Evolutionary conservation across 2,113 vertebrate species (phyloP).

Genomic region (Poeciliopsis turrubarensis): DNA sequence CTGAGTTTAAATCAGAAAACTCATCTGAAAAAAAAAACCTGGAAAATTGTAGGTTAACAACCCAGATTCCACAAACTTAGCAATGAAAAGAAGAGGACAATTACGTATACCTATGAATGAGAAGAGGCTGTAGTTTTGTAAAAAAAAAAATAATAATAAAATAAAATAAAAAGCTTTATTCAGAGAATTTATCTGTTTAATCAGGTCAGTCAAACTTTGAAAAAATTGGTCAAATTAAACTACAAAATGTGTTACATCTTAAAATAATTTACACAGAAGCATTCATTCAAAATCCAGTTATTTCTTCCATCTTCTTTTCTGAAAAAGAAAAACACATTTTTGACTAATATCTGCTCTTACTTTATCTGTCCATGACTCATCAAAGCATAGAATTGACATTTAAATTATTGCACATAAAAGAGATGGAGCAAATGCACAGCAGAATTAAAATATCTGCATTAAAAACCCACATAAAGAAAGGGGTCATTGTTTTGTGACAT

Average conservation of each 20-base stretch:
- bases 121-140: no score
- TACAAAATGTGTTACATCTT: no score
- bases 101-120: no score
- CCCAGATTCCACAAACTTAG: no score
- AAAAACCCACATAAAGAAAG: conserved; percentile 9
- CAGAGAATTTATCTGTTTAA: no score
- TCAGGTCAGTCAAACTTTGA: neutral
- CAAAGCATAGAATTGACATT: neutral
- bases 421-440: neutral
- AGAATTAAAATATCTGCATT: conserved; percentile 8
- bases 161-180: no score
- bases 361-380: neutral
- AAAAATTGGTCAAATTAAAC: neutral
- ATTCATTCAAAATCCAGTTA: neutral
- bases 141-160: no score
- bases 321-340: neutral
- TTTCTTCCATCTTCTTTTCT: neutral
- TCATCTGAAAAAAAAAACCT: no score
- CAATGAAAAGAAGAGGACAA: no score
- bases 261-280: no score
- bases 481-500: conserved; percentile 13
- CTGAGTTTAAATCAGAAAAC: no score
- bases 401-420: conserved; percentile 6
- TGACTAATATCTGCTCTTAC: neutral
- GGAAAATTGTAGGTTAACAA: no score